Evolutionary conservation across 2,888 invertebrate species (phyloP).

Genomic region (Dermolepida albohirtum): DNA sequence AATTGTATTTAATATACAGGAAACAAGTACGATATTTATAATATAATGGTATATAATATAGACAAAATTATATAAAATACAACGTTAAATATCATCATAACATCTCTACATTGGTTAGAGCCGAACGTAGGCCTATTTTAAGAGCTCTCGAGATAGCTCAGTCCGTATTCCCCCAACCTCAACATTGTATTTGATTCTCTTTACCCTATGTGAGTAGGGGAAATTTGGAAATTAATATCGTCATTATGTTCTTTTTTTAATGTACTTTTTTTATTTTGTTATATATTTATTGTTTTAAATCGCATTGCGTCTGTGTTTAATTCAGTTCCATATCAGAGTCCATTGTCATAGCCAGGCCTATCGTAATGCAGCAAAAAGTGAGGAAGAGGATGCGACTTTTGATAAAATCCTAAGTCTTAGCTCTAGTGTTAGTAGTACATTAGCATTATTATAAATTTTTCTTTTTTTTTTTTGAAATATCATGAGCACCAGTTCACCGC

Average conservation of each 20-base stretch:
- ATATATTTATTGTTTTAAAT: conserved; percentile 48
- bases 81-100: conserved; percentile 59
- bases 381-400: conserved; percentile 61
- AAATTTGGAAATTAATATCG: conserved; percentile 58
- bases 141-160: conserved; percentile 46
- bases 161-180: conserved; percentile 18
- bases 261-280: background rate
- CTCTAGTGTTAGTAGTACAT: conserved; percentile 48
- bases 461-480: conserved; percentile 12
- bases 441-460: conserved; percentile 38
- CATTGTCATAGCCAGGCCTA: conserved; percentile 67
- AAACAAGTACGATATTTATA: conserved; percentile 40
- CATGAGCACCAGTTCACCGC: conserved; percentile 46
- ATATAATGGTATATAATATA: conserved; percentile 30
- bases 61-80: conserved; percentile 40
- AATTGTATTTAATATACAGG: conserved; percentile 35
- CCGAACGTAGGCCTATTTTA: conserved; percentile 60
- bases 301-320: conserved; percentile 57
- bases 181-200: conserved; percentile 1
- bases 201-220: conserved; percentile 46
- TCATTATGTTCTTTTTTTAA: conserved; percentile 50
- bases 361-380: conserved; percentile 67
- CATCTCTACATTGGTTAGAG: conserved; percentile 62
- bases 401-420: conserved; percentile 40
- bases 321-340: conserved; percentile 63